Evolutionary conservation across 1,140 invertebrate genomes (phyloP).

Genomic region (Neodiprion pinetum): DNA sequence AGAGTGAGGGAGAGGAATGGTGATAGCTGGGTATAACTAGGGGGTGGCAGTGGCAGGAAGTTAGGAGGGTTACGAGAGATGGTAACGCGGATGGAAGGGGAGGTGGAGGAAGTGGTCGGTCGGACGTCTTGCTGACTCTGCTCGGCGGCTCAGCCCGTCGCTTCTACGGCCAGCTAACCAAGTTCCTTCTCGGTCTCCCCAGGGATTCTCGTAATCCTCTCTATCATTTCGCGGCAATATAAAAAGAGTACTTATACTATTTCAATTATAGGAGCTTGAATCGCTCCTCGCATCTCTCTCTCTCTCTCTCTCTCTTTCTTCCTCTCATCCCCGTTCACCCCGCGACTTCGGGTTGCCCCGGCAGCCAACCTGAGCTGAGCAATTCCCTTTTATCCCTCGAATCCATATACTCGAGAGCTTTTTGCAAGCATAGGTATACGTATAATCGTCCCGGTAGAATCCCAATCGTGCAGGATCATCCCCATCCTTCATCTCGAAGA

Average conservation of each 20-base stretch:
- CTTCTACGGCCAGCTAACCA: constrained; percentile 21
- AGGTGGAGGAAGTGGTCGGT: constrained; percentile 19
- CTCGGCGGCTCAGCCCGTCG: constrained; percentile 19
- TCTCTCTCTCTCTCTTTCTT: neutral
- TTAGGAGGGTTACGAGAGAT: constrained; percentile 19
- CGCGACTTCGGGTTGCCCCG: constrained; percentile 10
- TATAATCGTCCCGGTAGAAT: too few species aligned
- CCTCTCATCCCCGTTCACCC: constrained; percentile 10
- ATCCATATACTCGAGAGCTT: constrained; percentile 16
- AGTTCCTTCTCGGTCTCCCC: constrained; percentile 29
- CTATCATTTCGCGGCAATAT: constrained; percentile 44
- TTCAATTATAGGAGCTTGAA: constrained; percentile 42
- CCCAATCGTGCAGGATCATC: too few species aligned
- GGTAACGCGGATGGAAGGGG: constrained; percentile 10
- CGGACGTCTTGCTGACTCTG: constrained; percentile 36
- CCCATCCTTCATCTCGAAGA: too few species aligned
- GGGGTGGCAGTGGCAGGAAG: constrained; percentile 25
- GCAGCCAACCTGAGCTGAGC: constrained; percentile 22
- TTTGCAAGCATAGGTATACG: neutral
- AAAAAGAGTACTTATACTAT: constrained; percentile 48
- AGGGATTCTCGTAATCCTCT: constrained; percentile 47
- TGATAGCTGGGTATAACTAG: constrained; percentile 7
- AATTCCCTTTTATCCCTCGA: too few species aligned
- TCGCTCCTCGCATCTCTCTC: constrained; percentile 6
- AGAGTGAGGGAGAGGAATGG: neutral